Conservation (phyloP, 2,113 vertebrate species). For the Gavia stellata region DNA sequence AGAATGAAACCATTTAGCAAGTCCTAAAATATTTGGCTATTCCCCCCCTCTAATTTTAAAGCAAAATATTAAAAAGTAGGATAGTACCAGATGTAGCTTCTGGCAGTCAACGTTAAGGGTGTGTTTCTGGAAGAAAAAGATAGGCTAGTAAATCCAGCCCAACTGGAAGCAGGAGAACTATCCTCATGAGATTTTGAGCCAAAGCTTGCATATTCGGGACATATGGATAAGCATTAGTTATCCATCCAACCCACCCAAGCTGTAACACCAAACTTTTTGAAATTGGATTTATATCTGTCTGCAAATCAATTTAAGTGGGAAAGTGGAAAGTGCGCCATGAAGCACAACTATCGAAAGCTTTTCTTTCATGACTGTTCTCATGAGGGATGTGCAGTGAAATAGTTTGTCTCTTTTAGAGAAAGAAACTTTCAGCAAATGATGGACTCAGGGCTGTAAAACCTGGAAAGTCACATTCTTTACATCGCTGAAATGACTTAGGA, state of each 20-base stretch:
- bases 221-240: constrained; percentile 3
- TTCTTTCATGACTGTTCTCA: neutral
- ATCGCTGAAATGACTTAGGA: neutral
- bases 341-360: neutral
- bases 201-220: constrained; percentile 20
- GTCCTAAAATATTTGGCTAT: constrained; percentile 19
- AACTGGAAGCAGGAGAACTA: constrained; percentile 30
- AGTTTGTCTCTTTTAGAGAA: neutral
- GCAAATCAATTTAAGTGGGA: neutral
- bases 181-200: constrained; percentile 26
- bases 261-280: neutral
- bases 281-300: constrained; percentile 7
- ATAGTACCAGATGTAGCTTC: constrained; percentile 52
- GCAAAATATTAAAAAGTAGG: constrained; percentile 18
- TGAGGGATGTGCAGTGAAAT: neutral
- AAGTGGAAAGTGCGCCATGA: neutral
- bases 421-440: neutral
- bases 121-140: constrained; percentile 39
- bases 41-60: constrained; percentile 26
- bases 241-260: constrained; percentile 18
- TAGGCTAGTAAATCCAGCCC: neutral
- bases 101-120: constrained; percentile 26
- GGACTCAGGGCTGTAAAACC: neutral
- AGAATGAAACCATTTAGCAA: constrained; percentile 22
- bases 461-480: constrained; percentile 35